These are phyloP conservation scores for Tricholaema leucomelas DNA, from an alignment of 2,113 vertebrate genomes.

Conservation along the genomic window DNA sequence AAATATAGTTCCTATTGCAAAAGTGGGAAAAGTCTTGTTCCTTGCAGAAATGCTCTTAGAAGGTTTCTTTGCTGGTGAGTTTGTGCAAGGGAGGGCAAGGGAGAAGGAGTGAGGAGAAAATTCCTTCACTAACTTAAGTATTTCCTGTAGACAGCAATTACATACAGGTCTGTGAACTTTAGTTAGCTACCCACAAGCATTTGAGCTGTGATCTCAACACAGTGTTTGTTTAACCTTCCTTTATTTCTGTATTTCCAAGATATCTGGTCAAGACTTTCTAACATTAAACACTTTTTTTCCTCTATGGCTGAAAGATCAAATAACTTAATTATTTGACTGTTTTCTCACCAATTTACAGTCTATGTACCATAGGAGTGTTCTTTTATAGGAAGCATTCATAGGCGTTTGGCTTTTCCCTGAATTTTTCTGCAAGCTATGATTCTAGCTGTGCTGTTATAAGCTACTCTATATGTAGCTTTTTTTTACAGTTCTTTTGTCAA, in stretches of 20 bases:
- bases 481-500: neutral
- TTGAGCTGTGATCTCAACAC: conserved; percentile 12
- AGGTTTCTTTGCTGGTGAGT: neutral
- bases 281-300: neutral
- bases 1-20: neutral
- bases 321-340: neutral
- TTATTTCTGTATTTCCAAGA: conserved; percentile 30
- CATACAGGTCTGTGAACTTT: conserved; percentile 62
- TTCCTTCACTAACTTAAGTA: conserved; percentile 25
- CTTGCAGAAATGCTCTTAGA: neutral
- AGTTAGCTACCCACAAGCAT: conserved; percentile 33
- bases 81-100: conserved; percentile 23
- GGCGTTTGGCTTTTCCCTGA: neutral
- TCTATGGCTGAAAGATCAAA: neutral
- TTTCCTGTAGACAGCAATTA: conserved; percentile 60
- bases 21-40: neutral
- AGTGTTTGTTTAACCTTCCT: conserved; percentile 36
- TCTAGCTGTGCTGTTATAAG: neutral
- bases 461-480: neutral
- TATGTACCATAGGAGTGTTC: neutral
- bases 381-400: neutral
- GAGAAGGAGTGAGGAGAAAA: neutral
- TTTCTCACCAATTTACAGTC: neutral
- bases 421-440: neutral
- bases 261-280: conserved; percentile 6